Base-by-base conservation (phyloP, 2,113 vertebrate species). In the Sprattus sprattus region DNA sequence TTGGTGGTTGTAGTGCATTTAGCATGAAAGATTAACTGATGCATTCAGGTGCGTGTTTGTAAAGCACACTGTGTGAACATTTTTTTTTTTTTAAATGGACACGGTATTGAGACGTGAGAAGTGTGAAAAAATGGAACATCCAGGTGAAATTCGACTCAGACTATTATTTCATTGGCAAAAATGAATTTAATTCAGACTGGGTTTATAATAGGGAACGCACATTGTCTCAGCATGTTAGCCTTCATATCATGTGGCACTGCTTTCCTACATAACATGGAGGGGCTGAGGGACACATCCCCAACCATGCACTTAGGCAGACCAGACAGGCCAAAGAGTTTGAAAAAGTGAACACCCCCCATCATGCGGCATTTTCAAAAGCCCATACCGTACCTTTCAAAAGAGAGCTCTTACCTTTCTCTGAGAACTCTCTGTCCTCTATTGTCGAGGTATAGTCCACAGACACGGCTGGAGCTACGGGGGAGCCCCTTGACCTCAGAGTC, bases 381-480 rank as follows among this genome's bases (percentile, higher is more conserved):
- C 71, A 28, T 78, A 11, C 13, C 44, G 71, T 78, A 13, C 28
- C 25, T 78, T 71, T 78, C 28, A 39, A 78, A 25, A 16, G 28
- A 44, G 11, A 32, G 28, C 10, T 39, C 89, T 80, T 91, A 93
- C 93, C 93, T 93, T 94, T 93, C 83, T 92, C 93, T 45, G 86
- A 89, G 81, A 92, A 87, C 39, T 82, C 49, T 45, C 86, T 50
- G 45, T 92, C 86, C 86, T 86, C 89, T 92, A 91, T 92, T 90
- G 85, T 87, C 85, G 64, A 85, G 82, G 83, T 81, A 44, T 64
- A 20, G 87, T 83, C 32, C 16, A 87, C 85, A 83, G 9, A 52
- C 78, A 82, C 50, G 45, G 85, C 82, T 49, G 50, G 52, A 71
- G 85, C 75, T 80, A n/a, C 82, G 8, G 67, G 57, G 84, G 89